phyloP scores from a whole-genome alignment of 2,113 vertebrate genomes.

The Riparia riparia region DNA sequence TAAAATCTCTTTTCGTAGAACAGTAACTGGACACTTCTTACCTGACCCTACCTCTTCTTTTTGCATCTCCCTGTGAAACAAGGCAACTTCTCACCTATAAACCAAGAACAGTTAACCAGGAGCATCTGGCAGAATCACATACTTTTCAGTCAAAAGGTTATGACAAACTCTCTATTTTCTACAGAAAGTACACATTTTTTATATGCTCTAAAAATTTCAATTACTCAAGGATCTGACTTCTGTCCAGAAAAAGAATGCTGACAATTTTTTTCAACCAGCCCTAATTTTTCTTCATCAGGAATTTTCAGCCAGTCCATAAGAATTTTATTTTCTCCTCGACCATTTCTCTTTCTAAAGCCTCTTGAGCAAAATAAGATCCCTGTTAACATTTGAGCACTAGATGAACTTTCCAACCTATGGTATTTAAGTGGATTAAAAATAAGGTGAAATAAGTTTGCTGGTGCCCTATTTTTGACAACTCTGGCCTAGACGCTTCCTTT shows the following conservation, averaged over 20 bases:
- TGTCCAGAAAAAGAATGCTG: not conserved
- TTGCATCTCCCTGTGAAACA: not conserved
- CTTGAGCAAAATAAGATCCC: conserved; percentile 17
- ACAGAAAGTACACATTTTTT: not conserved
- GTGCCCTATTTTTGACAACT: conserved; percentile 46
- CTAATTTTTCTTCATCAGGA: not conserved
- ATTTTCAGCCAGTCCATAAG: not conserved
- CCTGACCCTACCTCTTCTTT: not conserved
- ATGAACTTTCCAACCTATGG: conserved; percentile 37
- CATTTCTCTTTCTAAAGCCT: not conserved
- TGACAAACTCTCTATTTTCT: not conserved
- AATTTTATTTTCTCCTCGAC: not conserved
- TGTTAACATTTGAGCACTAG: not conserved
- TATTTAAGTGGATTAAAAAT: conserved; percentile 51
- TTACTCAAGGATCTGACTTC: not conserved
- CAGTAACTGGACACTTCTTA: not conserved
- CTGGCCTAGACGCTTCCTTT: conserved; percentile 31
- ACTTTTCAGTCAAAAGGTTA: conserved; percentile 8
- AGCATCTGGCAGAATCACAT: not conserved
- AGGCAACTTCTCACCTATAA: not conserved
- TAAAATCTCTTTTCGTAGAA: not conserved
- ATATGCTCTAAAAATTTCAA: not conserved
- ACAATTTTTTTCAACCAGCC: not conserved
- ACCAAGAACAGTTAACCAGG: not conserved
- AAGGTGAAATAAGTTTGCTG: conserved; percentile 32